Percentiles rank a stretch among this genome's conserved stretches.
These are phyloP conservation scores for Drosophila paulistorum DNA, from an alignment of 1,140 invertebrate species.

Conservation along the genomic window DNA sequence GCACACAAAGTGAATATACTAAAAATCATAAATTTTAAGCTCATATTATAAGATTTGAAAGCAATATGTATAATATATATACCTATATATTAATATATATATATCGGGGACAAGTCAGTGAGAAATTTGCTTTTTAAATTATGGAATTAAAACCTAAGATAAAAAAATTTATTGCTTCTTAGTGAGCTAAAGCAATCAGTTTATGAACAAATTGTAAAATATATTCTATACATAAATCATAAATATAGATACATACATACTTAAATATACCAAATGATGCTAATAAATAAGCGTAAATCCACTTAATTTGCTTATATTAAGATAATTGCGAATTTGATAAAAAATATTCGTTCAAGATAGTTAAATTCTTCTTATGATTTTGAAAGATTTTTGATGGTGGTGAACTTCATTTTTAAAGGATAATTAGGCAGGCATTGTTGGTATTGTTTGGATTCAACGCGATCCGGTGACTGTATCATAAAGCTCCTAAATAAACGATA, in stretches of 20 bases:
- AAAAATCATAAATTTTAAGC: constrained; percentile 57
- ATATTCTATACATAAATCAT: background rate
- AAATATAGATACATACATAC: constrained; percentile 1
- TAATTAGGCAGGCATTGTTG: too few relatives aligned
- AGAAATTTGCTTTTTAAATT: constrained; percentile 24
- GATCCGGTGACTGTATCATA: too few relatives aligned
- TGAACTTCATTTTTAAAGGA: too few relatives aligned
- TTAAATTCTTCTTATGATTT: too few relatives aligned
- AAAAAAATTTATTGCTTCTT: constrained; percentile 23
- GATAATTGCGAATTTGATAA: too few relatives aligned
- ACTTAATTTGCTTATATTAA: background rate
- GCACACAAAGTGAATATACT: constrained; percentile 41
- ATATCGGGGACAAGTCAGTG: constrained; percentile 24
- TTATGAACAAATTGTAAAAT: constrained; percentile 27
- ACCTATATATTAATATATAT: too few relatives aligned
- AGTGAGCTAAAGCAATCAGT: constrained; percentile 23
- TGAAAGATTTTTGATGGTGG: too few relatives aligned
- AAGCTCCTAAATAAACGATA: too few relatives aligned
- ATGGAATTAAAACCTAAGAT: constrained; percentile 30
- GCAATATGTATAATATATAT: constrained; percentile 47
- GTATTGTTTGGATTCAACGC: too few relatives aligned
- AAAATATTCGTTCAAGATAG: too few relatives aligned
- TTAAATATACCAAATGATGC: background rate
- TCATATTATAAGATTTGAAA: constrained; percentile 52
- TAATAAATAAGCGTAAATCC: constrained; percentile 4